phyloP scores from a whole-genome alignment of 2,113 vertebrate genomes.

The Urocynchramus pylzowi region DNA sequence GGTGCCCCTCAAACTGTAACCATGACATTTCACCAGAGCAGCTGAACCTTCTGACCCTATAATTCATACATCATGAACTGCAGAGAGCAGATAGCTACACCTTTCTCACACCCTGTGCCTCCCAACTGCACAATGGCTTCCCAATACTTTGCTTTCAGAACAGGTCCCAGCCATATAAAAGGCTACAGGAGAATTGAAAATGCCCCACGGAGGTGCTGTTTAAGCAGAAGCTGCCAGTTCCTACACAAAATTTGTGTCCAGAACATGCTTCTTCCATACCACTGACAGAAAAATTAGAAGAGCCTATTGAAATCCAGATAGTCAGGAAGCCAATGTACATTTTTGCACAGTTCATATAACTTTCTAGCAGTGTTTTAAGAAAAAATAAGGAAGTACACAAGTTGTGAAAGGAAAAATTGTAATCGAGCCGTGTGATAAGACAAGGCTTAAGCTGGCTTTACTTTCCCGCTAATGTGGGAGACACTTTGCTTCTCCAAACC shows the following conservation, averaged over 20 bases:
- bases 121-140: background rate
- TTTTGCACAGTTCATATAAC: background rate
- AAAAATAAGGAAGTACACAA: background rate
- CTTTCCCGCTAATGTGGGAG: background rate
- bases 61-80: accelerated
- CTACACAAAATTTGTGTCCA: background rate
- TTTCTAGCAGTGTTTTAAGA: background rate
- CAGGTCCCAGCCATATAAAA: background rate
- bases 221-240: background rate
- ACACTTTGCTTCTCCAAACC: background rate
- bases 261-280: background rate
- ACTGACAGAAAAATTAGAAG: background rate
- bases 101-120: background rate
- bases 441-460: background rate
- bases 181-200: background rate
- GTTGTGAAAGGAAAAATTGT: background rate
- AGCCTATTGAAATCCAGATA: background rate
- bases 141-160: background rate
- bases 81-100: background rate
- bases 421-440: background rate
- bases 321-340: background rate
- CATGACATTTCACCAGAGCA: background rate
- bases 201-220: background rate
- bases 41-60: background rate
- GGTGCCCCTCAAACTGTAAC: background rate